These are phyloP conservation scores for Listrodromus nycthemerus DNA, from an alignment of 2,888 invertebrate genomes.

Conservation along the genomic window DNA sequence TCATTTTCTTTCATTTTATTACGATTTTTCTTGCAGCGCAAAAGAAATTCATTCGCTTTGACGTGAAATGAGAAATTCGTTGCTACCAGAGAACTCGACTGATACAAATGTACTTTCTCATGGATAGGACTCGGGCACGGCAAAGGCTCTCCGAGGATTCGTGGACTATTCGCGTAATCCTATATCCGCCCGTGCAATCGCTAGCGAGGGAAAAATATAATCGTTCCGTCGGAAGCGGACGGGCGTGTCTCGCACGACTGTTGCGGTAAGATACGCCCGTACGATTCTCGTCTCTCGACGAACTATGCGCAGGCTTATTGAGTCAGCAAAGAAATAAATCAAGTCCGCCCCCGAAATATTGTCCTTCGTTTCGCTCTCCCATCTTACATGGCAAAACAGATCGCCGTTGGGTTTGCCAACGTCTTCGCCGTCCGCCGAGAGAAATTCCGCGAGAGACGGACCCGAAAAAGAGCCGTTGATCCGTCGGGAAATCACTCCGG, in stretches of 20 bases:
- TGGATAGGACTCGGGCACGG: not conserved
- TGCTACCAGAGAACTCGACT: not conserved
- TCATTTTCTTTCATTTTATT: not conserved
- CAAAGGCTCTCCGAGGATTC: not conserved
- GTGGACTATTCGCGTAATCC: constrained; percentile 6
- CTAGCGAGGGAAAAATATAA: not conserved
- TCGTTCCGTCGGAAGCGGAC: too few species aligned
- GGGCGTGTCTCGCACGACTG: not conserved
- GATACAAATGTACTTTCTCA: constrained; percentile 7
- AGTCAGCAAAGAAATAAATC: constrained; percentile 35
- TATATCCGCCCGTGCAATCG: not conserved
- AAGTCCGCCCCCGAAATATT: constrained; percentile 29
- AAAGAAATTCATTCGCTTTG: constrained; percentile 10
- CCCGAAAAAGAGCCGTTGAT: constrained; percentile 35
- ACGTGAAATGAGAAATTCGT: constrained; percentile 1
- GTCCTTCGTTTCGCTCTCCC: constrained; percentile 10
- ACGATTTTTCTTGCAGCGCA: not conserved
- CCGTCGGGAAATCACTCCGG: constrained; percentile 35
- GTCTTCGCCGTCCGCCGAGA: not conserved
- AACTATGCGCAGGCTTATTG: constrained; percentile 22
- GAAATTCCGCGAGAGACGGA: not conserved
- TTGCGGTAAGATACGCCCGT: not conserved
- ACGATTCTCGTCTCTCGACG: not conserved
- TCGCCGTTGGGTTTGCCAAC: constrained; percentile 4
- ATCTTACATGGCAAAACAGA: constrained; percentile 20